Evolutionary conservation across 1,140 invertebrate genomes (phyloP), one percentile per base, ranked within the genome.

Genomic region (Globodera ellingtonae): DNA sequence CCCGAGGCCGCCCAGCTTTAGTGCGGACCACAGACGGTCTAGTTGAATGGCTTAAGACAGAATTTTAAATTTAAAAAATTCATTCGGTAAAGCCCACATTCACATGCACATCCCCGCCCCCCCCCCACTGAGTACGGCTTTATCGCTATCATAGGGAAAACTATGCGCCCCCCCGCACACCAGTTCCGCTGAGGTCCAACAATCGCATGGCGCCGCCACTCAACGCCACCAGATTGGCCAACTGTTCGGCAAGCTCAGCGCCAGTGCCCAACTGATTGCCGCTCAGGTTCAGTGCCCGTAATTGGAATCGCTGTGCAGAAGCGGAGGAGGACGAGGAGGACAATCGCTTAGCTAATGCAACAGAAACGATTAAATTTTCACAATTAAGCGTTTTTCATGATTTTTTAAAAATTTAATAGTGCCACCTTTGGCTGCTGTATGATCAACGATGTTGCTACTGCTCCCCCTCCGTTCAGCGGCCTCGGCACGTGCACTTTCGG

Each of bases 1-100:
- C 73, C 84, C 85, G n/a, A 88, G 81, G n/a, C 88, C 88, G 18
- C 87, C 87, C 47, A 89, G 81, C 71, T 88, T 88, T 5, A 88
- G 76, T 4, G 85, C 84, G 15, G 84, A 72, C 87, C 88, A 88
- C 3, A 88, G 83, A 66, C 86, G 84, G 75, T 88, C 87, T 21
- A 76, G 21, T 76, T 76, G 75, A 9, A 76, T 24, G 50, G 75
- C 75, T 76, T 56, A 56, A 76, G 10, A 56, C 18, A 44, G 24
- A 44, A 69, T 67, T 67, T 8, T 21, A 10, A 44, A 4, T 24
- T 24, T 24, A 4, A 44, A 44, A 67, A 67, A 4, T 21, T 0
- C 8, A 9, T 67, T 18, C 3, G n/a, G 66, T 0, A 67, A 67
- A 67, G 24, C 8, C 18, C n/a, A 67, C n/a, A 67, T 24, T 24